phyloP scores from a whole-genome alignment of 2,113 vertebrate genomes.

The Axis porcinus region DNA sequence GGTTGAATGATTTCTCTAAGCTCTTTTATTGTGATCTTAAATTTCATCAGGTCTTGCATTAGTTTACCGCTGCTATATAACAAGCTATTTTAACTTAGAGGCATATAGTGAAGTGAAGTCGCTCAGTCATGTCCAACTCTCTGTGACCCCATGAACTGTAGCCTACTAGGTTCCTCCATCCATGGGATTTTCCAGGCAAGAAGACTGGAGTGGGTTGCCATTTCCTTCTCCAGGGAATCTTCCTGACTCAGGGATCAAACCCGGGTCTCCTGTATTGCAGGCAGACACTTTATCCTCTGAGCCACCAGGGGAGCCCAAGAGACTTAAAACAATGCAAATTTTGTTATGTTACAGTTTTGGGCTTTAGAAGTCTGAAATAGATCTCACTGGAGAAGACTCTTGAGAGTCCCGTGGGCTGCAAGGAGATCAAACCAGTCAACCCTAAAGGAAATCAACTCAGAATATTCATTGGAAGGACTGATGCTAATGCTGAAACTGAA shows the following conservation, averaged over 20 bases:
- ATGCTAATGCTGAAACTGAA: not conserved
- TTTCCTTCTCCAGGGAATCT: not conserved
- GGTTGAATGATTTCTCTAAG: not conserved
- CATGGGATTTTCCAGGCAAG: not conserved
- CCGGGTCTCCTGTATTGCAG: not conserved
- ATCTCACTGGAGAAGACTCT: not conserved
- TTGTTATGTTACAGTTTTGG: not conserved
- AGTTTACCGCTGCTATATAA: not conserved
- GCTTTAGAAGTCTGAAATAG: not conserved
- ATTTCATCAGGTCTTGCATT: not conserved
- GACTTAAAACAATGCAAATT: not conserved
- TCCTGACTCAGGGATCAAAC: not conserved
- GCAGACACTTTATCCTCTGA: not conserved
- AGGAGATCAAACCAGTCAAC: not conserved
- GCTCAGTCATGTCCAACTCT: accelerated
- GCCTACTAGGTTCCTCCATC: not conserved
- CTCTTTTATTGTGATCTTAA: not conserved
- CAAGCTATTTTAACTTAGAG: not conserved
- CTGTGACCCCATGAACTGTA: not conserved
- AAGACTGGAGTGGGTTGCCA: not conserved
- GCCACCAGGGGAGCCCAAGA: not conserved
- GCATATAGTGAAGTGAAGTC: not conserved
- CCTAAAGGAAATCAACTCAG: not conserved
- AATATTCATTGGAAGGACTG: not conserved
- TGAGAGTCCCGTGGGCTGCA: not conserved